A percentile compares a stretch with the other conserved stretches of the same genome.
Conservation (phyloP, 2,888 invertebrate species). For the Gymnoscelis rufifasciata region DNA sequence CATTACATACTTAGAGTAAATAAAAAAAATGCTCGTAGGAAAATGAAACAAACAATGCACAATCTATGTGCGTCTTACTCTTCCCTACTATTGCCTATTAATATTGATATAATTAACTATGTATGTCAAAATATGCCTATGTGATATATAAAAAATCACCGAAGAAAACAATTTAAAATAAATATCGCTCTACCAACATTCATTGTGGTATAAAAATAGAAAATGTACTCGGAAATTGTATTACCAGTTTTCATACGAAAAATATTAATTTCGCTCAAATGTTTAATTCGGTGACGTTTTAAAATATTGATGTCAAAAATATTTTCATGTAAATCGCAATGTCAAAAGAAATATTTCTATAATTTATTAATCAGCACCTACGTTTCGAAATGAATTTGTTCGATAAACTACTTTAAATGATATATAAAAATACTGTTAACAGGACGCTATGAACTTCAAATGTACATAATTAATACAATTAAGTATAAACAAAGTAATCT, state of each 20-base stretch:
- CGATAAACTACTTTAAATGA: conserved; percentile 34
- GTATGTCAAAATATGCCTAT: conserved; percentile 23
- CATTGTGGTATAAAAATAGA: conserved; percentile 25
- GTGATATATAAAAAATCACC: conserved; percentile 18
- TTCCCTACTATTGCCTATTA: conserved; percentile 22
- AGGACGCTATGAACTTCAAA: conserved; percentile 13
- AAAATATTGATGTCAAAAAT: conserved; percentile 23
- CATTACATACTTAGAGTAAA: conserved; percentile 35
- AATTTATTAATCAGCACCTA: conserved; percentile 51
- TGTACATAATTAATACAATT: conserved; percentile 7
- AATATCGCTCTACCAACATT: conserved; percentile 5
- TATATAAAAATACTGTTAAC: conserved; percentile 29
- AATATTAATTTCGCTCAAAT: conserved; percentile 12
- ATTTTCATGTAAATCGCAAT: conserved; percentile 23
- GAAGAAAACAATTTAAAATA: conserved; percentile 21
- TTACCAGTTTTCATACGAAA: conserved; percentile 1
- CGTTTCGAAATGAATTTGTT: conserved; percentile 50
- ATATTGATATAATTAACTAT: conserved; percentile 23
- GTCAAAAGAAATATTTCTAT: conserved; percentile 25
- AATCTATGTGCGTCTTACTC: conserved; percentile 41
- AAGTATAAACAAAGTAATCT: neutral
- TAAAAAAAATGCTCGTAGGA: conserved; percentile 45
- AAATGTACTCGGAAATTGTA: conserved; percentile 4
- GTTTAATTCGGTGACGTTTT: conserved; percentile 25
- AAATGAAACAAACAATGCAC: conserved; percentile 46